phyloP scores from a whole-genome alignment of 1,140 invertebrate genomes.

The Zaprionus ghesquierei region DNA sequence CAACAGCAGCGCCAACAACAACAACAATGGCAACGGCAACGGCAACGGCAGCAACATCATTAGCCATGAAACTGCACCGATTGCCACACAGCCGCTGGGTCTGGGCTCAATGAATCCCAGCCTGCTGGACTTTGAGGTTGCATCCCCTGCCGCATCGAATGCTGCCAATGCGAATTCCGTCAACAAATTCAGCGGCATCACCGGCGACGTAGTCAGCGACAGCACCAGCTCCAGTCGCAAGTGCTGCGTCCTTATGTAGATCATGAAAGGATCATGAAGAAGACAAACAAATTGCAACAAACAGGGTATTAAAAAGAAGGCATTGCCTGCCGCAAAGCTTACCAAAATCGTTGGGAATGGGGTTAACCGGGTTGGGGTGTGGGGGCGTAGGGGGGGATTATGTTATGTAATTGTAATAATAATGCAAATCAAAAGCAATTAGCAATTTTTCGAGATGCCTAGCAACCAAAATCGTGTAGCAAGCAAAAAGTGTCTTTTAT shows the following conservation, averaged over 20 bases:
- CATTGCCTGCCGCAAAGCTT: slow-evolving; percentile 51
- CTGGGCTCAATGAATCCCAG: slow-evolving; percentile 63
- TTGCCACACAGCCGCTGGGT: slow-evolving; percentile 54
- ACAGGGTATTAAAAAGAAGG: slow-evolving; percentile 46
- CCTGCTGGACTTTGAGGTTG: slow-evolving; percentile 60
- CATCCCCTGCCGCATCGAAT: slow-evolving; percentile 63
- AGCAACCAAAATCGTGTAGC: slow-evolving; percentile 28
- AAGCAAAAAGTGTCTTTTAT: slow-evolving; percentile 72
- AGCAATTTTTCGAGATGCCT: slow-evolving; percentile 49
- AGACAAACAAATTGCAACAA: slow-evolving; percentile 1
- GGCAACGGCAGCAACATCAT: slow-evolving; percentile 60
- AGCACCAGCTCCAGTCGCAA: slow-evolving; percentile 85
- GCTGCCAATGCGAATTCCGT: slow-evolving; percentile 64
- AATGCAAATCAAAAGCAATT: slow-evolving; percentile 31
- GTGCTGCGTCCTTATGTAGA: slow-evolving; percentile 84
- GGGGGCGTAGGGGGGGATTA: neutral
- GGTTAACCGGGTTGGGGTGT: neutral
- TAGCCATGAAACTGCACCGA: slow-evolving; percentile 46
- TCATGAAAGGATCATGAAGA: too few species aligned
- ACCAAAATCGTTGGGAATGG: slow-evolving; percentile 15
- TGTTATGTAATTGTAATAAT: slow-evolving; percentile 14
- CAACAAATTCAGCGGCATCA: slow-evolving; percentile 86
- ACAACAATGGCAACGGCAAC: slow-evolving; percentile 58
- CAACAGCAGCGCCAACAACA: slow-evolving; percentile 53
- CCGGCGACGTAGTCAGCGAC: slow-evolving; percentile 86